Base-by-base conservation (phyloP, 2,797 vertebrate genomes). In the Rhinella marina region DNA sequence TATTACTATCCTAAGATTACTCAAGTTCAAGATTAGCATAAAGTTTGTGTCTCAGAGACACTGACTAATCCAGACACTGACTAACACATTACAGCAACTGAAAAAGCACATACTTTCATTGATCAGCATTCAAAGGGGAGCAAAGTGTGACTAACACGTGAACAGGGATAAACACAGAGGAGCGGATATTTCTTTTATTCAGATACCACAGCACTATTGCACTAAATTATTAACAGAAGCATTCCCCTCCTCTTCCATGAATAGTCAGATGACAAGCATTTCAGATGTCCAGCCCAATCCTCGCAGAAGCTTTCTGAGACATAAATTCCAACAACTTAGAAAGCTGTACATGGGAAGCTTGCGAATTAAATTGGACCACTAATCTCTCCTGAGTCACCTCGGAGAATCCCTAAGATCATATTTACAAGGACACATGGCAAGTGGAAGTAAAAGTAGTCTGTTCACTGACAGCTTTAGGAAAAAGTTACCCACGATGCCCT, bases 1-100 rank as follows among this genome's bases (percentile, higher is more conserved):
- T 66, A 27, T 50, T 52, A 32, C 56, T 52, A 13, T 48, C 54
- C 27, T 25, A 21, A 66, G 57, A 66, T 88, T 86, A 83, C 84
- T 82, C 80, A 86, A 64, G 57, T 70, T 41, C 52, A 62, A 86
- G 23, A 89, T 82, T 86, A 84, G 61, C 76, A 84, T 88, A 80
- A 78, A 82, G 76, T 54, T 41, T 10, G 62, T 70, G 86, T 89
- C 84, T 89, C 84, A 79, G 88, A 89, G 84, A 86, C 84, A 19
- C 84, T 89, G 88, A 89, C 80, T 89, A 86, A 86, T 23, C 88
- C 80, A 86, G 88, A 89, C 88, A 66, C 59, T 89, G 88, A 89
- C 79, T 89, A 89, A 89, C 80, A 83, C 54, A 78, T 82, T 78
- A 86, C 79, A 70, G 21, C 80, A 86, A 62, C 88, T 89, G 54